phyloP scores from a whole-genome alignment of 1,140 invertebrate species.

The Fopius arisanus region DNA sequence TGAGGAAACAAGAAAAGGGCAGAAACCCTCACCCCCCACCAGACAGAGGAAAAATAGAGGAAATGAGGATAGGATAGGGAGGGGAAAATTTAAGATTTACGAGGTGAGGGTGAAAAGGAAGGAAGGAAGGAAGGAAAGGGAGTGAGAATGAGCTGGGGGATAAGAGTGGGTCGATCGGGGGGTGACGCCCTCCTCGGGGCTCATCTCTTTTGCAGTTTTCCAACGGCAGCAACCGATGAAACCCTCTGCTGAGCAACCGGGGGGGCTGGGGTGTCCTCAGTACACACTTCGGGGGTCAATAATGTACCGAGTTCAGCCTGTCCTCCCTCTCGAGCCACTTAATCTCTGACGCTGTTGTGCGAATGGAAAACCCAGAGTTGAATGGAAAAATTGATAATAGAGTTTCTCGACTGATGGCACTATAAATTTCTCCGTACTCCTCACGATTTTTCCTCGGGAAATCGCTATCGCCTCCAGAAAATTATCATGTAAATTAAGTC shows the following conservation, averaged over 20 bases:
- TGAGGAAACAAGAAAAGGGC: background rate
- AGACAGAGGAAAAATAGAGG: background rate
- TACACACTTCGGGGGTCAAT: conserved; percentile 13
- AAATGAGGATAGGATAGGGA: background rate
- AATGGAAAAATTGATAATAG: conserved; percentile 2
- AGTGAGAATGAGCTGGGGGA: background rate
- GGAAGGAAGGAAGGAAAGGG: conserved; percentile 10
- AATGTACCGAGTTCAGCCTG: conserved; percentile 34
- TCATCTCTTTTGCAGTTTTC: conserved; percentile 10
- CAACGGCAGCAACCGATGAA: conserved; percentile 13
- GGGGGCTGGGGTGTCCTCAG: background rate
- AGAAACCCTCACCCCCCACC: background rate
- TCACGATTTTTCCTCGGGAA: too few species aligned
- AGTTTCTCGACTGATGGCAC: background rate
- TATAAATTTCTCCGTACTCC: background rate
- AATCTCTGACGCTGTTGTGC: conserved; percentile 27
- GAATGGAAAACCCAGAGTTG: background rate
- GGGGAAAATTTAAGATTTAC: conserved; percentile 18
- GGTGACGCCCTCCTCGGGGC: background rate
- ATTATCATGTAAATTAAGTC: too few species aligned
- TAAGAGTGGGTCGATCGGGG: too few species aligned
- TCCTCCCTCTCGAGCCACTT: conserved; percentile 29
- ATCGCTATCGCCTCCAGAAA: too few species aligned
- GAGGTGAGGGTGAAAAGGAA: conserved; percentile 11
- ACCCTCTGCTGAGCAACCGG: background rate